These are phyloP conservation scores for Drosophila ezoana DNA, from an alignment of 2,888 invertebrate species.

Conservation along the genomic window DNA sequence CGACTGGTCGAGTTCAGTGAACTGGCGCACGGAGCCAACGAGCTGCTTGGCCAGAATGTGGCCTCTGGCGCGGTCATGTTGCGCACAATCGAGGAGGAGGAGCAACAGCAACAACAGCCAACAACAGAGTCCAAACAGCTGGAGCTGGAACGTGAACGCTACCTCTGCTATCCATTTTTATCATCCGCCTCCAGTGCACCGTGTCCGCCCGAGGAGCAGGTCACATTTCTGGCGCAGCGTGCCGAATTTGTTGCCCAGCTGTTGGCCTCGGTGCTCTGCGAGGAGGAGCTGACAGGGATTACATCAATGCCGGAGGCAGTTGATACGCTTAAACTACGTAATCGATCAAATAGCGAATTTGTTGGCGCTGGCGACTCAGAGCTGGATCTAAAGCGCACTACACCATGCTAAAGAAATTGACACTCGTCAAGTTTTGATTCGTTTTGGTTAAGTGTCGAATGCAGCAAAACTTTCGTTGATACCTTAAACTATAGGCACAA, in stretches of 20 bases:
- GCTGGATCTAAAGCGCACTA: constrained; percentile 30
- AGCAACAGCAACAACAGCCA: constrained; percentile 14
- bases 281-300: constrained; percentile 45
- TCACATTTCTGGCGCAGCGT: constrained; percentile 48
- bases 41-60: constrained; percentile 12
- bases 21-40: constrained; percentile 21
- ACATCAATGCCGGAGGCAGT: not conserved
- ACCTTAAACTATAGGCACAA: constrained; percentile 26
- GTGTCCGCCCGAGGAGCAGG: constrained; percentile 29
- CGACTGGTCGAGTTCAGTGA: constrained; percentile 41
- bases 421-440: constrained; percentile 19
- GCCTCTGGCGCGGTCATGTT: constrained; percentile 18
- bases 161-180: constrained; percentile 53
- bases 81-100: constrained; percentile 47
- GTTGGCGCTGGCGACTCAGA: constrained; percentile 63
- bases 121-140: constrained; percentile 14
- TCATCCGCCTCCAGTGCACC: not conserved
- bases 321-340: constrained; percentile 8
- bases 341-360: constrained; percentile 36
- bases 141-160: constrained; percentile 50
- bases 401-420: constrained; percentile 17
- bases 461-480: constrained; percentile 20
- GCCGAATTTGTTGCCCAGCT: constrained; percentile 68
- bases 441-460: constrained; percentile 14
- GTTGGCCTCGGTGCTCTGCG: constrained; percentile 57